A percentile compares a stretch with the other conserved stretches of the same genome.
Conservation (phyloP, 2,797 vertebrate species). For the Glyptemys insculpta region DNA sequence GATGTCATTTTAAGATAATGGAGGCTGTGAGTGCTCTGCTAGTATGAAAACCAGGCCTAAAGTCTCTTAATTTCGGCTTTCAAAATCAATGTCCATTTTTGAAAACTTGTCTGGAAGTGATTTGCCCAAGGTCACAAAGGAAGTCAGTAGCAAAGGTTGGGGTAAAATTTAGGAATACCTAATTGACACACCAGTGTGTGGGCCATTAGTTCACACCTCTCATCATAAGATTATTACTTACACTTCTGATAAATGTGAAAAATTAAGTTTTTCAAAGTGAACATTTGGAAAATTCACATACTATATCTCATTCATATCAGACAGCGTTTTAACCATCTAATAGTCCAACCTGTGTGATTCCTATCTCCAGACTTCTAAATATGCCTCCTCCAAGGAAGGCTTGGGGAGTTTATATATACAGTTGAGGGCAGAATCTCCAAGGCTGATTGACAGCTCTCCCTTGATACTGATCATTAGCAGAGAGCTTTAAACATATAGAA, state of each 20-base stretch:
- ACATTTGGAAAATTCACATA: neutral
- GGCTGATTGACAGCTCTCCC: neutral
- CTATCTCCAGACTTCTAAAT: conserved; percentile 19
- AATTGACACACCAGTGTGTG: neutral
- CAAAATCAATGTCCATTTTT: neutral
- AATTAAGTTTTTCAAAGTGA: conserved; percentile 4
- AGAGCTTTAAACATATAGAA: rapidly evolving
- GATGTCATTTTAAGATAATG: neutral
- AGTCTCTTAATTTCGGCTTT: neutral
- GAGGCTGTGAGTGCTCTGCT: neutral
- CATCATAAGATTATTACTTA: neutral
- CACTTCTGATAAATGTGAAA: neutral
- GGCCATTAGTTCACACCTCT: neutral
- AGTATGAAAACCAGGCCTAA: neutral
- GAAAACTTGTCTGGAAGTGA: rapidly evolving
- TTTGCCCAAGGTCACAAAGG: neutral
- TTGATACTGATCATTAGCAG: neutral
- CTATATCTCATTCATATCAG: conserved; percentile 45
- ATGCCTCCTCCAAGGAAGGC: neutral
- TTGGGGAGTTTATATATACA: conserved; percentile 19
- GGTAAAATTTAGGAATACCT: neutral
- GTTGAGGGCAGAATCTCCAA: neutral
- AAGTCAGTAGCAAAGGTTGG: neutral
- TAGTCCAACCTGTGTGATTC: conserved; percentile 2
- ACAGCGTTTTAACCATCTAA: conserved; percentile 54